A percentile compares a stretch with the other conserved stretches of the same genome.
phyloP scores from a whole-genome alignment of 2,113 vertebrate genomes.

The Callionymus lyra region DNA sequence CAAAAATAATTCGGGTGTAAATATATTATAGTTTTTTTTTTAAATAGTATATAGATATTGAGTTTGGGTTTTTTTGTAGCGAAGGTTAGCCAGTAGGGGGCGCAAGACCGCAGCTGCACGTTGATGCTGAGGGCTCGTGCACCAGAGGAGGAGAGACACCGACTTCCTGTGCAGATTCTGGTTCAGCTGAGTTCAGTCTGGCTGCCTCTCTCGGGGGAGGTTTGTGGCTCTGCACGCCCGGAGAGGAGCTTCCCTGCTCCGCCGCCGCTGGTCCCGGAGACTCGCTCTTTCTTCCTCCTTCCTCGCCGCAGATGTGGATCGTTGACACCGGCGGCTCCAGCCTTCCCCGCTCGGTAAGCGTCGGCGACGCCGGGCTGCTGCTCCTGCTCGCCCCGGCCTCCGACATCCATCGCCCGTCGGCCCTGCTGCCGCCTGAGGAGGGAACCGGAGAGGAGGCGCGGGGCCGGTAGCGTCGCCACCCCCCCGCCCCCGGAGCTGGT shows the following conservation, averaged over 20 bases:
- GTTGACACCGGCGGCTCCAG: constrained; percentile 33
- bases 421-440: constrained; percentile 21
- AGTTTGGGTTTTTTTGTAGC: no score
- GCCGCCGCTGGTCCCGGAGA: constrained; percentile 6
- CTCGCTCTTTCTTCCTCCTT: constrained; percentile 6
- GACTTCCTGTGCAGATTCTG: constrained; percentile 63
- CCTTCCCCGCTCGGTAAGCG: constrained; percentile 19
- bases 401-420: no score
- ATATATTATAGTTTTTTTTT: no score
- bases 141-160: constrained; percentile 44
- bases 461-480: constrained; percentile 21
- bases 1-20: no score
- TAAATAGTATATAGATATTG: no score
- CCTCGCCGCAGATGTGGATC: constrained; percentile 50
- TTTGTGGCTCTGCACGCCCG: constrained; percentile 18
- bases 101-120: constrained; percentile 1
- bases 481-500: constrained; percentile 32
- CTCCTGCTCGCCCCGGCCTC: no score
- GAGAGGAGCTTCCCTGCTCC: constrained; percentile 18
- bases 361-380: constrained; percentile 18
- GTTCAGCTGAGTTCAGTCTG: constrained; percentile 30
- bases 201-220: constrained; percentile 32
- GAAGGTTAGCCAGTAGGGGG: no score
- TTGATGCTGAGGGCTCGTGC: constrained; percentile 50
- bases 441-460: constrained; percentile 3